Base-by-base conservation (phyloP, 1,140 invertebrate genomes). In the Planococcus citri region DNA sequence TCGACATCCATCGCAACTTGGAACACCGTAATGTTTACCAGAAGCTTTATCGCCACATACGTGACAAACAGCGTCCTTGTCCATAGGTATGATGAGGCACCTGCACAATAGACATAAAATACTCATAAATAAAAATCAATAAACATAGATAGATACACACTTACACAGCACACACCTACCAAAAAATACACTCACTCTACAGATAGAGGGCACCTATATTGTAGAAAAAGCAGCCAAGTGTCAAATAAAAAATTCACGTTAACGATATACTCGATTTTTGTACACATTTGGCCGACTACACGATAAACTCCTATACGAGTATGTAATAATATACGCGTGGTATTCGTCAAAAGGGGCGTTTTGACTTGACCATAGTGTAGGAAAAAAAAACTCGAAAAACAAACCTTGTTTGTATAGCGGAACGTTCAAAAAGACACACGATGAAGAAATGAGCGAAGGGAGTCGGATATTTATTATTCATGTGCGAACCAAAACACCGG, bases 21-120 rank as follows among this genome's bases (percentile, higher is more conserved):
- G 94, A 69, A 92, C 94, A 67, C 94, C 94, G 80, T 96, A 96
- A 76, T 97, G 94, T 69, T 70, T 72, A 84, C 82, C 84, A 73
- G 92, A 95, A 6, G 94, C 93, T 72, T 92, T 83, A 78, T 97
- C 94, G 0, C 94, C 94, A 79, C 94, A 97, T 1, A 97, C 94
- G 58, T 96, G 88, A 78, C 94, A 97, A 24, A 27, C 25, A 2
- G 10, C 22, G 22, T 64, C 60, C 17, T 27, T 24, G 17, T 64
- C 60, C 60, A 64, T 64, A n/a, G n/a, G n/a, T n/a, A n/a, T n/a
- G n/a, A n/a, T n/a, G n/a, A n/a, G n/a, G n/a, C n/a, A 17, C 41
- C 41, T 51, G 41, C n/a, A 51, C 17, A 2, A 17, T n/a, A 51
- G 17, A 9, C 10, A 51, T 3, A 9, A 51, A 51, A 17, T 51